These are phyloP conservation scores for Apistogramma diplotaenia DNA, from an alignment of 2,113 vertebrate genomes.

Conservation along the genomic window DNA sequence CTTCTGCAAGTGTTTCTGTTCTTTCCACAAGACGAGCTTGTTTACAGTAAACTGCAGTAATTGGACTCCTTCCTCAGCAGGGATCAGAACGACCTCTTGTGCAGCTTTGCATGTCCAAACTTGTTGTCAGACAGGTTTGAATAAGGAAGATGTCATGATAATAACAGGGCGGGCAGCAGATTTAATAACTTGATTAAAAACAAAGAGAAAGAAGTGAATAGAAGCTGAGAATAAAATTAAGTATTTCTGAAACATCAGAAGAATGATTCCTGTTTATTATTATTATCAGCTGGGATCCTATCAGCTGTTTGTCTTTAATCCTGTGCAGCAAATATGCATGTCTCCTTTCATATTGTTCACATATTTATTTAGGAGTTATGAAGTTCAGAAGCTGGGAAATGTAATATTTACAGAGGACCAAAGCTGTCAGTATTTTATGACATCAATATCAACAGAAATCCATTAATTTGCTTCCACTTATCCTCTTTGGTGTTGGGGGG, in stretches of 20 bases:
- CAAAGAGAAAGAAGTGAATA: not conserved
- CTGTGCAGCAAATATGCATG: not conserved
- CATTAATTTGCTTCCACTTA: no score
- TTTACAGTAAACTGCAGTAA: constrained; percentile 45
- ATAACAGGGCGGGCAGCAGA: not conserved
- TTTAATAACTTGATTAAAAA: not conserved
- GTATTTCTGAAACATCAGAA: not conserved
- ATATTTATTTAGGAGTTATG: no score
- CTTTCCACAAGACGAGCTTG: not conserved
- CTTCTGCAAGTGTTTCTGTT: not conserved
- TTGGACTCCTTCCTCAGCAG: not conserved
- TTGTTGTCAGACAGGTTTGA: not conserved
- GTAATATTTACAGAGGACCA: not conserved
- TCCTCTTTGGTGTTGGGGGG: no score
- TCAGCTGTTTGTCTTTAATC: not conserved
- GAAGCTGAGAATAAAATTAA: not conserved
- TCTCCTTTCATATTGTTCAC: not conserved
- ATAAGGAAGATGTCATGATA: not conserved
- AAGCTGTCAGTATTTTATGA: not conserved
- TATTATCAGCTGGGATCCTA: not conserved
- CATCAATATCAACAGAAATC: not conserved
- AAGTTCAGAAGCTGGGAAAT: not conserved
- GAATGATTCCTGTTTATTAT: not conserved
- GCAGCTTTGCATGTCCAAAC: not conserved
- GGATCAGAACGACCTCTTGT: not conserved